A percentile compares a stretch with the other conserved stretches of the same genome.
Evolutionary conservation across 2,797 vertebrate species (phyloP).

Genomic region (Cyprinella venusta): DNA sequence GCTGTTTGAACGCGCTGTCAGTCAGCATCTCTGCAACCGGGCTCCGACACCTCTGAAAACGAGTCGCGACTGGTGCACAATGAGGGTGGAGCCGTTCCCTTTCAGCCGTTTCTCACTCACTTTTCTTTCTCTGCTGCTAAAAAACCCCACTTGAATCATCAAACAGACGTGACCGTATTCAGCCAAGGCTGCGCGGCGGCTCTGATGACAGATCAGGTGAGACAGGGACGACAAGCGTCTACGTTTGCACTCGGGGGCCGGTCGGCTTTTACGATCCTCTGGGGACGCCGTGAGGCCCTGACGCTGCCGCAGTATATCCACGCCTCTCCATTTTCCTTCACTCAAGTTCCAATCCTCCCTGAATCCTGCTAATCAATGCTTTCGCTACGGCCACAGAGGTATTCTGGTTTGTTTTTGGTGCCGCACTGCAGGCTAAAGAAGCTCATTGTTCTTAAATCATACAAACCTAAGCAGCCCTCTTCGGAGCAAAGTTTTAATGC

Average conservation of each 20-base stretch:
- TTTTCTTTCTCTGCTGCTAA: conserved; percentile 26
- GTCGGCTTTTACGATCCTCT: conserved; percentile 53
- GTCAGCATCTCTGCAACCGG: conserved; percentile 31
- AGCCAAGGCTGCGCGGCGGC: conserved; percentile 40
- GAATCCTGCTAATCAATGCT: conserved; percentile 73
- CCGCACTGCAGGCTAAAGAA: conserved; percentile 53
- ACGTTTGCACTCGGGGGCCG: conserved; percentile 67
- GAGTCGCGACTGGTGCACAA: conserved; percentile 39
- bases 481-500: conserved; percentile 68
- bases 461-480: conserved; percentile 64
- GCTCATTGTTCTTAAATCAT: conserved; percentile 68
- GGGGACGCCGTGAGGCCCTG: conserved; percentile 48
- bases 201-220: conserved; percentile 62
- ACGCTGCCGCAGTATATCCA: conserved; percentile 71
- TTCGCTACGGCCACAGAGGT: conserved; percentile 63
- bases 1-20: conserved; percentile 40
- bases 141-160: conserved; percentile 36
- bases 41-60: conserved; percentile 4
- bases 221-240: conserved; percentile 36
- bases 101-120: conserved; percentile 3
- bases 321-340: conserved; percentile 76
- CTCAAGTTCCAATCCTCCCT: conserved; percentile 70
- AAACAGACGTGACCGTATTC: conserved; percentile 58
- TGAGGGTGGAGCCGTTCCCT: conserved; percentile 48
- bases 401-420: conserved; percentile 62